Base-by-base conservation (phyloP, 92 coral and sea anemone genomes). In the Epizoanthus scotinus region DNA sequence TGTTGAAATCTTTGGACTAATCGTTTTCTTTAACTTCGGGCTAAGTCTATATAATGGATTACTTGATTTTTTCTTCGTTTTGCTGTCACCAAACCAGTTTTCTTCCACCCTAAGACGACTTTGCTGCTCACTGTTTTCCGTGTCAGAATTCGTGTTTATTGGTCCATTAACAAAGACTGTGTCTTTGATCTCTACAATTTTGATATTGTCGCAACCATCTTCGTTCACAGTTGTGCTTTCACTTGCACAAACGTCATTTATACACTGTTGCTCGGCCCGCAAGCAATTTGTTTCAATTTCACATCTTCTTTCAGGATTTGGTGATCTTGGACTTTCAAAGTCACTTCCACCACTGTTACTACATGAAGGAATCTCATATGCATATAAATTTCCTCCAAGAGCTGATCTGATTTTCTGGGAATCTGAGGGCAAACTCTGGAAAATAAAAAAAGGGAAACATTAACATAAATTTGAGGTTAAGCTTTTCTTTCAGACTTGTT, bases 381-480 rank as follows among this genome's bases (percentile, higher is more conserved):
- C 99, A 77, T 93, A 95, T 65, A 95, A 86, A 54, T 78, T 73
- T 6, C 99, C 99, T 40, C 94, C 97, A 28, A 93, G 83, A 34
- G 96, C 91, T 15, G 99, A 83, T 12, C 99, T 97, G 73, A 95
- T 91, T 91, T 95, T 95, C 81, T 93, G 95, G 22, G 88, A 38
- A 65, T 93, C 99, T 54, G 95, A 87, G 6, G 99, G 99, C 56
- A 93, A 75, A 75, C 94, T 91, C 99, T 95, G 75, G 17, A 70
- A 66, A 26, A 22, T 13, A n/a, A 36, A 18, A 78, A 18, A 70
- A 40, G 73, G 20, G 6, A 22, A 29, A 25, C 40, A 67, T 58
- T 24, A 47, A 67, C 19, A 72, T 19, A 24, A 44, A 27, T 56
- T 38, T 1, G 70, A 49, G 55, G 28, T 64, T 65, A 68, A 69